phyloP scores from a whole-genome alignment of 2,888 invertebrate species.

The Laothoe populi region DNA sequence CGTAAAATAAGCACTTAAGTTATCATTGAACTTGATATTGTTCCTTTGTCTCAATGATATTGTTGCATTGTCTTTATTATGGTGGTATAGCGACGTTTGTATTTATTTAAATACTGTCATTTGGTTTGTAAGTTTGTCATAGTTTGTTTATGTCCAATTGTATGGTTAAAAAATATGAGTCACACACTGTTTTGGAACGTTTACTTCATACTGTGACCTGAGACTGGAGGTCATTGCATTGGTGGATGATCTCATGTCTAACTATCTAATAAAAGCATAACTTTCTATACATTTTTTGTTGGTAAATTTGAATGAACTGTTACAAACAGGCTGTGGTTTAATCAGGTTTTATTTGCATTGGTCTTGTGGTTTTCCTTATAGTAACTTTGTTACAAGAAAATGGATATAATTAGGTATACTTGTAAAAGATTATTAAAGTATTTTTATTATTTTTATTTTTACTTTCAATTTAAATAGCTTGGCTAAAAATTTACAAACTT shows the following conservation, averaged over 20 bases:
- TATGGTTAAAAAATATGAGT: conserved; percentile 41
- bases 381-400: not conserved
- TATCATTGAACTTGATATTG: not conserved
- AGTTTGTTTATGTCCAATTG: conserved; percentile 4
- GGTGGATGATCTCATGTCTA: conserved; percentile 54
- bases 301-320: not conserved
- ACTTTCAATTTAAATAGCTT: no score
- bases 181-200: conserved; percentile 54
- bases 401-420: no score
- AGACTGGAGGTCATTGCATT: conserved; percentile 43
- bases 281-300: conserved; percentile 23
- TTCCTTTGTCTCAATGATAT: no score
- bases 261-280: conserved; percentile 37
- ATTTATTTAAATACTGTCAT: not conserved
- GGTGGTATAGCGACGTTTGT: not conserved
- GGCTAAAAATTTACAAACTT: no score
- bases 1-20: not conserved
- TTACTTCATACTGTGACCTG: conserved; percentile 48
- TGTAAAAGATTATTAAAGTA: no score
- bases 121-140: not conserved
- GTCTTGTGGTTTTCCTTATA: not conserved
- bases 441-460: no score
- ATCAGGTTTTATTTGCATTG: not conserved
- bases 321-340: not conserved
- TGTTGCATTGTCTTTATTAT: not conserved